Base-by-base conservation (phyloP, 92 coral and sea anemone genomes). In the Actinostola sp. region DNA sequence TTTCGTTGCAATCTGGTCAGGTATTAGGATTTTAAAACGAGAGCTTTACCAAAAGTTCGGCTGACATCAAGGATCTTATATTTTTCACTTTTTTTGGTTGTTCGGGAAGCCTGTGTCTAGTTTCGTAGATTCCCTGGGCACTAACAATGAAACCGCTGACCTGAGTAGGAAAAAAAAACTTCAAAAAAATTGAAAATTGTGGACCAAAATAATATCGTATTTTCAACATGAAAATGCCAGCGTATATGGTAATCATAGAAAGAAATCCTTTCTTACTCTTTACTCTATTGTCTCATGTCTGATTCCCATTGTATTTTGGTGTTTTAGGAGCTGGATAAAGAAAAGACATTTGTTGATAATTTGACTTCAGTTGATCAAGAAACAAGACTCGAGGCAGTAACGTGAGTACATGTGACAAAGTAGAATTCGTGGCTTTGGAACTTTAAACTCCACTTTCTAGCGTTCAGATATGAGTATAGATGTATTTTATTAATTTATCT, bases 161-260 rank as follows among this genome's bases (percentile, higher is more conserved):
- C 39, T 3, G n/a, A 7, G 63, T 57, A 4, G 19, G 59, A 19
- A 46, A 46, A 53, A 53, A 53, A 48, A 48, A 48, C 13, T 48
- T 48, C 5, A 48, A n/a, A 17, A 8, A 14, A 17, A 4, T 4
- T 8, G 21, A 14, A 39, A 39, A 13, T 46, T 13, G 5, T 7
- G 17, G 53, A 13, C 53, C 2, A 46, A 46, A 13, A 4, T 39
- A 30, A 41, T 39, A 38, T 21, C 24, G n/a, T 11, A 30, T 26
- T 28, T 67, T 72, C 89, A 90, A 46, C 71, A 90, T 90, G 97
- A 80, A 85, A 82, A 90, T 90, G 97, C 92, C 92, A 66, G 97
- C 82, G 41, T 87, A 85, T 69, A 76, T 88, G 97, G 92, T 90
- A 72, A 75, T 9, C 41, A 27, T 17, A n/a, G n/a, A n/a, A n/a